Evolutionary conservation across 2,113 vertebrate genomes (phyloP).

Genomic region (Hyaena hyaena): DNA sequence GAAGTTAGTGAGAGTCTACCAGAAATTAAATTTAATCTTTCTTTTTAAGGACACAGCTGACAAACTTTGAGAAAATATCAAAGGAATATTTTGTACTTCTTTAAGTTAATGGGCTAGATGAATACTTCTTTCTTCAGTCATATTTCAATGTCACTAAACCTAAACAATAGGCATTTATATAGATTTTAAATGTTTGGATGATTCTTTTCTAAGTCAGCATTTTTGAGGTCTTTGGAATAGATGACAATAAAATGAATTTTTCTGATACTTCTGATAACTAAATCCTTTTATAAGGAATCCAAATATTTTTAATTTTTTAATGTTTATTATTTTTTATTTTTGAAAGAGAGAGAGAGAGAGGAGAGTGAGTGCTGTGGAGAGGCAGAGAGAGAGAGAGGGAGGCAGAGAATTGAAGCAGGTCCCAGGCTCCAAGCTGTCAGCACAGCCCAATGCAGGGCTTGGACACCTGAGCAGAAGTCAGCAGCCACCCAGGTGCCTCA

Average conservation of each 20-base stretch:
- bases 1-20: neutral
- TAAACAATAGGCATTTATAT: neutral
- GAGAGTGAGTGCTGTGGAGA: too few relatives aligned
- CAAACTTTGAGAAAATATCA: conserved; percentile 33
- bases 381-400: too few relatives aligned
- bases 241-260: conserved; percentile 41
- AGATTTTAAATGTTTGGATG: neutral
- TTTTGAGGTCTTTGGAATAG: conserved; percentile 18
- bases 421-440: too few relatives aligned
- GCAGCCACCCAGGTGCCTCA: too few relatives aligned
- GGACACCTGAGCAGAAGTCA: too few relatives aligned
- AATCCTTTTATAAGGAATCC: neutral
- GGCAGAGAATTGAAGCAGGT: too few relatives aligned
- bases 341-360: too few relatives aligned
- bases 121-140: neutral
- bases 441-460: too few relatives aligned
- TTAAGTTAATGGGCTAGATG: conserved; percentile 11
- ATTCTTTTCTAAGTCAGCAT: neutral
- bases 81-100: conserved; percentile 38
- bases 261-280: neutral
- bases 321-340: too few relatives aligned
- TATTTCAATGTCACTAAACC: neutral
- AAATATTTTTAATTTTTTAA: neutral
- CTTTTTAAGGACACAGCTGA: conserved; percentile 5
- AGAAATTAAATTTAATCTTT: conserved; percentile 59